Base-by-base conservation (phyloP, 2,113 vertebrate genomes). In the Amphilophus citrinellus region DNA sequence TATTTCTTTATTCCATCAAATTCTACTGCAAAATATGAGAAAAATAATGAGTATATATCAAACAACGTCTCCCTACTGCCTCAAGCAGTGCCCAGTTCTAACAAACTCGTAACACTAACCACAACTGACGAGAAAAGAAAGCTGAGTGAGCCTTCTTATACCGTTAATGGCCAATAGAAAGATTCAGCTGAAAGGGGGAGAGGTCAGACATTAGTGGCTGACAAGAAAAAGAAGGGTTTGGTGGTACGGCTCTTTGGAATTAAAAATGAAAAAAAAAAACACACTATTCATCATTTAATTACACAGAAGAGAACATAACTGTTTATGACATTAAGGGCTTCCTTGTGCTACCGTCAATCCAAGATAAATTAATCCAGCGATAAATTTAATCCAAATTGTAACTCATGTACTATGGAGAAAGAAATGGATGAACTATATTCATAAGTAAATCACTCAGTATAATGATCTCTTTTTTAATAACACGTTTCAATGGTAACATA, bases 41-140 rank as follows among this genome's bases (percentile, higher is more conserved):
- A 90, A 30, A 92, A 91, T 79, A 90, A 90, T 84, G 80, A 73
- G 61, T 86, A 79, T 53, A 89, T 76, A 90, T 88, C 82, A 92
- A 84, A 85, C 88, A 88, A 66, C 14, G 80, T 89, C 94, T 94
- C 86, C 80, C 77, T 89, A 93, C 91, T 84, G 92, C 96, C 87
- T 85, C 8, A 2, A 86, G 94, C 90, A 10, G 77, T 87, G 66
- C 84, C 91, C 82, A 57, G 87, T 89, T 84, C 77, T 61, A 83
- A 80, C 93, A 86, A 93, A 84, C 58, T 27, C 11, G 5, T 81
- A 94, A 96, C 80, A 39, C 82, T 95, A 93, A 96, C 66, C 60
- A 65, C 91, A 94, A 65, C 81, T 84, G 95, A 95, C 83, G 56
- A 79, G 83, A 83, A 79, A 65, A 84, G 91, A 60, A 73, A 87